A percentile compares a stretch with the other conserved stretches of the same genome.
Conservation (phyloP, 1,140 invertebrate species). For the Micrasema longulum region DNA sequence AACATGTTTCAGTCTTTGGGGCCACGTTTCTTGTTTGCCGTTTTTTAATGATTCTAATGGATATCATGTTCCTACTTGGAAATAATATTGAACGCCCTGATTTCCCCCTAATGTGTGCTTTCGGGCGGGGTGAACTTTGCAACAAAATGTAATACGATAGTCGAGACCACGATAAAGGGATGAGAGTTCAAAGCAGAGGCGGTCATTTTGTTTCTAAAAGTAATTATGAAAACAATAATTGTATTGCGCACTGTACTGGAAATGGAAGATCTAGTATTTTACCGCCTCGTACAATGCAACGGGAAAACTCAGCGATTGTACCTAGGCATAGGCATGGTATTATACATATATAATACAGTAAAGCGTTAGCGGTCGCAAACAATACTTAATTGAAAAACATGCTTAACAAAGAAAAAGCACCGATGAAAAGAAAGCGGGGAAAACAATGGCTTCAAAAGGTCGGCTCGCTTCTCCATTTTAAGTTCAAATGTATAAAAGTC, state of each 20-base stretch:
- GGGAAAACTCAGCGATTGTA: too few relatives aligned
- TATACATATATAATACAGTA: too few relatives aligned
- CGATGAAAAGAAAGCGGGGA: background rate
- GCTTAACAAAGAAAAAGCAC: too few relatives aligned
- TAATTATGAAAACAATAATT: slow-evolving; percentile 26
- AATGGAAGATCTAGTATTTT: background rate
- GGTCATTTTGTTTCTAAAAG: slow-evolving; percentile 26
- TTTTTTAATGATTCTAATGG: slow-evolving; percentile 14
- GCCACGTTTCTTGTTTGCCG: too few relatives aligned
- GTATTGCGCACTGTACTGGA: background rate
- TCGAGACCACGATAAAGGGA: slow-evolving; percentile 22
- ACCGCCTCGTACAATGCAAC: background rate
- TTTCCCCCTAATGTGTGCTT: slow-evolving; percentile 1
- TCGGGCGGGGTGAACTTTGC: slow-evolving; percentile 8
- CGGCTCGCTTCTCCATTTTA: too few relatives aligned
- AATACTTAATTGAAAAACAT: too few relatives aligned
- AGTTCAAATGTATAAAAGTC: too few relatives aligned
- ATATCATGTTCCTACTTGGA: background rate
- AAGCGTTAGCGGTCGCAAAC: too few relatives aligned
- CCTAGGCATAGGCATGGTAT: too few relatives aligned
- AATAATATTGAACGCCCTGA: slow-evolving; percentile 6
- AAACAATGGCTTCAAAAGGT: too few relatives aligned
- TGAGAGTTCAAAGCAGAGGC: slow-evolving; percentile 11
- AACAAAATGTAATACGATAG: slow-evolving; percentile 27
- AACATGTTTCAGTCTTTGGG: background rate